Conservation (phyloP, 2,113 vertebrate genomes). For the Sus scrofa region T2T-Sscrofa CM000812.6:62287501-62288000, state of each 20-base stretch:
- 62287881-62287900: background rate
- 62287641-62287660: background rate
- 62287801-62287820: background rate
- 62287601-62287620: background rate
- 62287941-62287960: no score
- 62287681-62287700: background rate
- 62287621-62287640: background rate
- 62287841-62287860: background rate
- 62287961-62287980: no score
- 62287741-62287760: background rate
- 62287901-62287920: background rate
- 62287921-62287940: background rate
- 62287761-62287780: background rate
- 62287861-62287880: background rate
- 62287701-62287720: background rate
- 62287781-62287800: background rate
- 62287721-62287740: background rate
- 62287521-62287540: background rate
- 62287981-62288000: no score
- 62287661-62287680: background rate
- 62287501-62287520: constrained; percentile 26
- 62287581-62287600: background rate
- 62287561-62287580: background rate
- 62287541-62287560: constrained; percentile 11
- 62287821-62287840: background rate